Evolutionary conservation across 2,113 vertebrate genomes (phyloP).

Genomic region (Cryptotis parvus): DNA sequence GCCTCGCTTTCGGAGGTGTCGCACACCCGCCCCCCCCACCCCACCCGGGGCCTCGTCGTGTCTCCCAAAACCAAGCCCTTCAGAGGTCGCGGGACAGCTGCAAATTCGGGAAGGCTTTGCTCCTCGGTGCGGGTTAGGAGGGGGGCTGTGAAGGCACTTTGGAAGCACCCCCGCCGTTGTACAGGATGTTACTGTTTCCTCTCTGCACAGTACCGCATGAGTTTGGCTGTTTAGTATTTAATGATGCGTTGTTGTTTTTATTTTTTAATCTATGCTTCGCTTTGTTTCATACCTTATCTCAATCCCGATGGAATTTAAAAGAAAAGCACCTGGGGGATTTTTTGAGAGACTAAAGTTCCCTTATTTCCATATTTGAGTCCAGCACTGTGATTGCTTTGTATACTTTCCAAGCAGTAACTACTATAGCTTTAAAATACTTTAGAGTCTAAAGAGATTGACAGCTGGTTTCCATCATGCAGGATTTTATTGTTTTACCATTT

Average conservation of each 20-base stretch:
- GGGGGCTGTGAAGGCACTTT: background rate
- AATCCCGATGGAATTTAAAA: background rate
- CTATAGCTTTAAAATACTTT: constrained; percentile 58
- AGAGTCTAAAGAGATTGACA: background rate
- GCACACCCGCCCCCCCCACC: background rate
- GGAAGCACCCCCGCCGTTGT: background rate
- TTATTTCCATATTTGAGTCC: constrained; percentile 41
- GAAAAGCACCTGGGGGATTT: constrained; percentile 47
- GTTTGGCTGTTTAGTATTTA: background rate
- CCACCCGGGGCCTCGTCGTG: background rate
- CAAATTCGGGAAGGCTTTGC: background rate
- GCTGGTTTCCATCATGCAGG: constrained; percentile 65
- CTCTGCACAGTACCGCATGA: background rate
- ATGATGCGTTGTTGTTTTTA: background rate
- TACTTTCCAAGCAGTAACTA: constrained; percentile 6
- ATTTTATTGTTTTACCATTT: constrained; percentile 69
- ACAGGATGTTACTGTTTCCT: background rate
- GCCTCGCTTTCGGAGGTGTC: background rate
- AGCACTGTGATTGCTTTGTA: constrained; percentile 21
- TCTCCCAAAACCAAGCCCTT: background rate
- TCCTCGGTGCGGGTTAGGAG: too few relatives aligned
- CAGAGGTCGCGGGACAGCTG: background rate
- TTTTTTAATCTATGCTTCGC: background rate
- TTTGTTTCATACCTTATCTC: background rate
- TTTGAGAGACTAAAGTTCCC: background rate